phyloP scores from a whole-genome alignment of 1,140 invertebrate genomes.

The Drosophila parvula region DNA sequence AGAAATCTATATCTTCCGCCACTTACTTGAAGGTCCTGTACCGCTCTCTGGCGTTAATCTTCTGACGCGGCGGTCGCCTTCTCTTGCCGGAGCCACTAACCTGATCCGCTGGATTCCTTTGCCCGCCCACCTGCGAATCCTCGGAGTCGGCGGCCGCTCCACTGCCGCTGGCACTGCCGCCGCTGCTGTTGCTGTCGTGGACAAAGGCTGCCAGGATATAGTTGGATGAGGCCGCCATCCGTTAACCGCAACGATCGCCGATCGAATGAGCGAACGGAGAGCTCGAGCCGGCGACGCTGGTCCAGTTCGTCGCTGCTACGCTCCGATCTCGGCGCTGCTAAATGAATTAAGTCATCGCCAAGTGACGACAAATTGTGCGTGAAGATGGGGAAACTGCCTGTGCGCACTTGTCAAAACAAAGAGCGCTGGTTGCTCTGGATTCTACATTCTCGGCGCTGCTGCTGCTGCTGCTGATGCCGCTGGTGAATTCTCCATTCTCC shows the following conservation, averaged over 20 bases:
- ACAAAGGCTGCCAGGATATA: slow-evolving; percentile 35
- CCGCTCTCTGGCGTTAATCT: slow-evolving; percentile 90
- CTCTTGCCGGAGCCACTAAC: background rate
- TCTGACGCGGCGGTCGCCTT: slow-evolving; percentile 84
- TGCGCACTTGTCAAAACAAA: slow-evolving; percentile 77
- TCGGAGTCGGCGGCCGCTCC: slow-evolving; percentile 52
- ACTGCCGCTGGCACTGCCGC: slow-evolving; percentile 18
- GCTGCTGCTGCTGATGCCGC: background rate
- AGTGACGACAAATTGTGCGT: slow-evolving; percentile 83
- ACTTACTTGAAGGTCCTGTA: slow-evolving; percentile 90
- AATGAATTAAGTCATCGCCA: slow-evolving; percentile 83
- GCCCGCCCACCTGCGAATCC: slow-evolving; percentile 36
- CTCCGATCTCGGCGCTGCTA: slow-evolving; percentile 48
- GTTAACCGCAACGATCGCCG: slow-evolving; percentile 25
- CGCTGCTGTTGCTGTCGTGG: slow-evolving; percentile 39
- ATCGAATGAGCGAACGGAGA: slow-evolving; percentile 46
- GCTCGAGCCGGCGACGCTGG: background rate
- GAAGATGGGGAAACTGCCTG: slow-evolving; percentile 56
- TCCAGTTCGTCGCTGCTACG: background rate
- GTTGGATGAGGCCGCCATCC: slow-evolving; percentile 30
- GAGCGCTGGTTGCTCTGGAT: slow-evolving; percentile 13
- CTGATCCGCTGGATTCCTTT: background rate
- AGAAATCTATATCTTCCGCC: background rate
- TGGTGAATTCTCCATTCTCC: background rate
- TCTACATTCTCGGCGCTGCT: background rate